Conservation (phyloP, 2,113 vertebrate species). For the Marmota flaviventris region DNA sequence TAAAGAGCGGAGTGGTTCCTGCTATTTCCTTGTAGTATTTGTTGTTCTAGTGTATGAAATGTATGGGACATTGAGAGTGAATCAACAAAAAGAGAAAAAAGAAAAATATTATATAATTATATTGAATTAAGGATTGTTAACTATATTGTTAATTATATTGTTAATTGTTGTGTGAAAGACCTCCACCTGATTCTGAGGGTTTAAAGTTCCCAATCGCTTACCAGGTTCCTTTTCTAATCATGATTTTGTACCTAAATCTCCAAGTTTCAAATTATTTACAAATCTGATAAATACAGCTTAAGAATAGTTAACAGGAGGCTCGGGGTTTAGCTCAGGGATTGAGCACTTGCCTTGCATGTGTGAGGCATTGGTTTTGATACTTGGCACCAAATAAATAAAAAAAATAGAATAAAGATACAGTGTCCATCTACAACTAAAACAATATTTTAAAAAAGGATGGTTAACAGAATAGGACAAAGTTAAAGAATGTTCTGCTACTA, state of each 20-base stretch:
- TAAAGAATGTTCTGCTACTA: background rate
- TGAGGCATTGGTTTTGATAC: no score
- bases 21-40: background rate
- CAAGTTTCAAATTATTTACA: constrained; percentile 7
- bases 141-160: background rate
- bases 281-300: background rate
- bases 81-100: background rate
- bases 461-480: background rate
- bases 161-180: background rate
- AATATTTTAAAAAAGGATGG: background rate
- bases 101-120: constrained; percentile 11
- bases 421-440: no score
- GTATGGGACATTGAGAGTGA: background rate
- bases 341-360: no score
- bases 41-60: background rate
- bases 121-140: background rate
- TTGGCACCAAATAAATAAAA: no score
- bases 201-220: background rate
- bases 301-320: no score
- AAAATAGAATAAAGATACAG: no score
- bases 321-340: no score
- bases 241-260: background rate
- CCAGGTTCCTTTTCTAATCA: background rate
- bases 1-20: background rate
- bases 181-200: background rate